Base-by-base conservation (phyloP, 2,797 vertebrate species). In the Cirrhinus molitorella region DNA sequence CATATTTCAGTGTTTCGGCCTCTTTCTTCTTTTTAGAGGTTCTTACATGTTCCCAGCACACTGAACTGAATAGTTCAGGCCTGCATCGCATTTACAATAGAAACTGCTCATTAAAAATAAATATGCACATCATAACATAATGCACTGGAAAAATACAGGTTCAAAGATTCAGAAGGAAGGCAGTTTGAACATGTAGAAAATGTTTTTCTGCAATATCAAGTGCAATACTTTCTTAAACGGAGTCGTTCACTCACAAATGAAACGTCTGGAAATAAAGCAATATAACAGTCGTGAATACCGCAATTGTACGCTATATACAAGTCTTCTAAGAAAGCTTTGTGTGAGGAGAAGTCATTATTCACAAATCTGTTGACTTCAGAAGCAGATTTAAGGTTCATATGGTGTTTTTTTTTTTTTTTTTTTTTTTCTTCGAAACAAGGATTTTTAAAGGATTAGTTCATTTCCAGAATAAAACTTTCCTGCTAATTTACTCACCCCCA, bases 71-170 rank as follows among this genome's bases (percentile, higher is more conserved):
- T 12, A n/a, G 19, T 31, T 72, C 37, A 19, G 37, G 23, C 61
- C 55, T 61, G 14, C 51, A 45, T 61, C n/a, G 28, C 5, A 78
- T 78, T 28, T 65, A 28, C 43, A 49, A 25, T 63, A 65, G 43
- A 51, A 49, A 49, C 25, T 34, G 28, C 19, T 79, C 11, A 37
- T 74, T 74, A 68, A 68, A 68, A 68, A 37, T 37, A 74, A 78
- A 49, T n/a, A n/a, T 66, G 43, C 43, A 49, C 25, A 49, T 78
- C 59, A 21, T 34, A 49, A 34, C 19, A 49, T 31, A 74, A 9
- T 12, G 11, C 23, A 72, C 23, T 11, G 25, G 23, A 49, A 45
- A 10, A 17, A 47, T 25, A 8, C 21, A n/a, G 14, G 34, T 10
- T 77, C 23, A 53, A 71, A 71, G 45, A 71, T 71, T 71, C 16